phyloP scores from a whole-genome alignment of 2,888 invertebrate species.

The Tiliacea citrago region DNA sequence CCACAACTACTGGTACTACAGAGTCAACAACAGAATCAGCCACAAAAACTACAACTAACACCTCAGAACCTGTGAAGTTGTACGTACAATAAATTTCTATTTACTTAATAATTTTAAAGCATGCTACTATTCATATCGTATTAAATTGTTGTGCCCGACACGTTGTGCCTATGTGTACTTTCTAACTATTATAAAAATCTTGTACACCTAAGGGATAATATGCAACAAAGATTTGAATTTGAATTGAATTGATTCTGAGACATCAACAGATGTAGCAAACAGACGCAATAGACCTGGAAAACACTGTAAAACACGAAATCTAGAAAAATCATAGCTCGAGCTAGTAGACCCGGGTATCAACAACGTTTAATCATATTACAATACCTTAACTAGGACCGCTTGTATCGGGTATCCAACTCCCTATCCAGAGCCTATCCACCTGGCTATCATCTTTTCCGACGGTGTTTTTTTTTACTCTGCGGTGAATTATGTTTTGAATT shows the following conservation, averaged over 20 bases:
- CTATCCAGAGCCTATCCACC: not conserved
- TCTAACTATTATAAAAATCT: too few relatives aligned
- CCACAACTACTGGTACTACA: not conserved
- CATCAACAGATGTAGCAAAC: not conserved
- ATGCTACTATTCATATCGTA: too few relatives aligned
- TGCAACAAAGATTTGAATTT: too few relatives aligned
- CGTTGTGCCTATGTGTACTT: too few relatives aligned
- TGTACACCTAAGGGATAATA: too few relatives aligned
- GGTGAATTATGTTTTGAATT: not conserved
- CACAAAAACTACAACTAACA: not conserved
- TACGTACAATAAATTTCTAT: too few relatives aligned
- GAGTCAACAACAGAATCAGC: too few relatives aligned
- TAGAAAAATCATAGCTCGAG: not conserved
- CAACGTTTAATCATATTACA: too few relatives aligned
- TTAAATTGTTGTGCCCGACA: too few relatives aligned
- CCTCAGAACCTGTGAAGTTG: too few relatives aligned
- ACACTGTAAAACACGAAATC: slow-evolving; percentile 4
- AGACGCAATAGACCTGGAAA: slow-evolving; percentile 41
- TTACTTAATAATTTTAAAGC: too few relatives aligned
- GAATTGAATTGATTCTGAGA: too few relatives aligned
- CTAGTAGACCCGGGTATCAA: slow-evolving; percentile 29
- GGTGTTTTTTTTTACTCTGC: not conserved
- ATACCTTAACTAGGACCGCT: not conserved
- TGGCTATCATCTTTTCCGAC: not conserved
- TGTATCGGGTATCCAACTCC: not conserved